Evolutionary conservation across 2,888 invertebrate species (phyloP), one percentile per base, ranked within the genome.

Genomic region (Pristionchus arcanus): DNA sequence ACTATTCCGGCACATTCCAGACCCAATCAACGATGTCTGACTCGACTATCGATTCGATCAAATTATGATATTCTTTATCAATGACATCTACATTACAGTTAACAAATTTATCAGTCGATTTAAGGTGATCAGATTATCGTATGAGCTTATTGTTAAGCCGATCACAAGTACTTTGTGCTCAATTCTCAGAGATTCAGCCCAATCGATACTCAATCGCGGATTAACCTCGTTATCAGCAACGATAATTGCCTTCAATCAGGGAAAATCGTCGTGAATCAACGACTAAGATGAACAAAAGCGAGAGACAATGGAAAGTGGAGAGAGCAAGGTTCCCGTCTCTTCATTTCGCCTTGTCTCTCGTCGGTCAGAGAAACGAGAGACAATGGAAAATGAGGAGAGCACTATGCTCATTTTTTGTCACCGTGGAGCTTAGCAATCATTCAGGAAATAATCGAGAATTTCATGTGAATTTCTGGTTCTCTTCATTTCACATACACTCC

Each of bases 201-300:
- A 74, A 74, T 74, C 74, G 21, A 74, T 74, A 74, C 34, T 5
- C 37, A 42, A 74, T 74, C 74, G 37, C 37, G 34, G 74, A 34
- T 37, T 74, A 37, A 34, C 74, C 74, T 74, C 74, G 37, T 74
- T 74, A 74, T 74, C 74, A 74, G 7, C 37, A 4, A 34, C 71
- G 42, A 71, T 37, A 74, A 74, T 74, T 74, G 37, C 74, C 74
- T 34, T 74, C 74, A 74, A 74, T 74, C 74, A 31, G n/a, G 25
- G n/a, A 63, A 9, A 49, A 9, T 7, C 42, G 42, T 42, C 42
- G 5, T 11, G 42, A 49, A 3, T 3, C 42, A 42, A 5, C 42
- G 42, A 42, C 42, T 42, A 49, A 13, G 42, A 49, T 49, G 42
- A 9, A 0, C 7, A 49, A 49, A n/a, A 0, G 11, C 9, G 42